Percentiles rank a stretch among this genome's conserved stretches.
phyloP scores from a whole-genome alignment of 1,140 invertebrate species.

The Ectropis grisescens region DNA sequence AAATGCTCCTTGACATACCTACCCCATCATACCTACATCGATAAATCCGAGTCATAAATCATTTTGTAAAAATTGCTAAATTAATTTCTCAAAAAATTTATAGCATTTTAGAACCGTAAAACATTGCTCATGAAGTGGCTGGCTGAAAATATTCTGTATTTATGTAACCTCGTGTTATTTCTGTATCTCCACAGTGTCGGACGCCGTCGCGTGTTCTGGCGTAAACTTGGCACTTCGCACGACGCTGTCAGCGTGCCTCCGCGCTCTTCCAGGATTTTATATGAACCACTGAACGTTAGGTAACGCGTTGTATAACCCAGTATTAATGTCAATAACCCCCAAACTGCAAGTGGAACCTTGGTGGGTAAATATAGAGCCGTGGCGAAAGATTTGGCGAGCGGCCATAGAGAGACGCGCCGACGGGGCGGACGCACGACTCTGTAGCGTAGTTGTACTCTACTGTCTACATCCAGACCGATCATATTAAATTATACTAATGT shows the following conservation, averaged over 20 bases:
- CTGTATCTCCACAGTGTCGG: slow-evolving; percentile 23
- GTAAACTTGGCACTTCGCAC: slow-evolving; percentile 55
- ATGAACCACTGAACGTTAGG: slow-evolving; percentile 28
- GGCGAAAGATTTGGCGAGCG: slow-evolving; percentile 54
- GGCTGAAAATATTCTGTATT: no score
- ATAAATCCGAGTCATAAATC: no score
- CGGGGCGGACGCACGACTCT: slow-evolving; percentile 5
- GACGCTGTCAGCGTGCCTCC: slow-evolving; percentile 21
- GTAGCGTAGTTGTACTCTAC: no score
- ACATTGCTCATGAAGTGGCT: no score
- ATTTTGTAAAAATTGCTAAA: no score
- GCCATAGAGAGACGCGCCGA: slow-evolving; percentile 22
- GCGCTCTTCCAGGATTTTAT: slow-evolving; percentile 22
- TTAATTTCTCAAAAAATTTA: no score
- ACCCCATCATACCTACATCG: no score
- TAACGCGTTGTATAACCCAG: slow-evolving; percentile 46
- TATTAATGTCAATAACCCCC: slow-evolving; percentile 61
- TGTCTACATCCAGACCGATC: no score
- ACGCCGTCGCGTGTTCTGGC: slow-evolving; percentile 29
- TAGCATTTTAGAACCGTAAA: background rate
- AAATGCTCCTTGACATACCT: no score
- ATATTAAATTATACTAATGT: no score
- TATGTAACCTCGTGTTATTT: slow-evolving; percentile 53
- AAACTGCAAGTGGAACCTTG: slow-evolving; percentile 58
- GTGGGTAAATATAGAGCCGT: slow-evolving; percentile 47